Evolutionary conservation across 2,888 invertebrate species (phyloP).

Genomic region (Diadegma fenestrale): DNA sequence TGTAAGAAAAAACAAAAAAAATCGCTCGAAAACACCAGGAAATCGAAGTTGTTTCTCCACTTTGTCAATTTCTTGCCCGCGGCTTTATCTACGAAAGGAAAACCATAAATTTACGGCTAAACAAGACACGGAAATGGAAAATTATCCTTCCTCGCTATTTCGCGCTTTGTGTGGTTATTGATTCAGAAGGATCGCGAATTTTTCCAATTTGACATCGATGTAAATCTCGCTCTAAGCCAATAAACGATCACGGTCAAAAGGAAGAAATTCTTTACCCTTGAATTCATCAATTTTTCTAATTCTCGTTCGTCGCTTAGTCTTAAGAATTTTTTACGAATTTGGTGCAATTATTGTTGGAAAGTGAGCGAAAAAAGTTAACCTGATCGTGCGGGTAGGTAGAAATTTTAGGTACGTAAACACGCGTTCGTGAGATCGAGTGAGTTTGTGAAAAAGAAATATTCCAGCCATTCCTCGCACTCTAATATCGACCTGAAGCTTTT

Average conservation of each 20-base stretch:
- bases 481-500: conserved; percentile 48
- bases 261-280: conserved; percentile 59
- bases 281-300: conserved; percentile 66
- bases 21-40: not conserved
- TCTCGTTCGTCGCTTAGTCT: not conserved
- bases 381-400: conserved; percentile 78
- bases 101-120: not conserved
- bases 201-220: conserved; percentile 65
- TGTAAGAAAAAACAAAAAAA: not conserved
- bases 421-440: conserved; percentile 60
- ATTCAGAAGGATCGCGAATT: conserved; percentile 15
- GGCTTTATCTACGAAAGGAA: not conserved
- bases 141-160: not conserved
- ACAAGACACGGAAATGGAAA: not conserved
- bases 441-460: not conserved
- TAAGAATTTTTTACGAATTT: conserved; percentile 23
- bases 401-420: conserved; percentile 75
- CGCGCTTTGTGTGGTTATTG: not conserved
- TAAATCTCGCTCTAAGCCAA: conserved; percentile 73
- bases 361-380: conserved; percentile 54
- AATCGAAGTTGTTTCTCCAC: not conserved
- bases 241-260: conserved; percentile 74
- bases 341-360: conserved; percentile 42
- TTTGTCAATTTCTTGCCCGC: not conserved
- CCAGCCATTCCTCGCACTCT: conserved; percentile 49